Evolutionary conservation across 2,797 vertebrate genomes (phyloP).

Genomic region (Rhinella marina): DNA sequence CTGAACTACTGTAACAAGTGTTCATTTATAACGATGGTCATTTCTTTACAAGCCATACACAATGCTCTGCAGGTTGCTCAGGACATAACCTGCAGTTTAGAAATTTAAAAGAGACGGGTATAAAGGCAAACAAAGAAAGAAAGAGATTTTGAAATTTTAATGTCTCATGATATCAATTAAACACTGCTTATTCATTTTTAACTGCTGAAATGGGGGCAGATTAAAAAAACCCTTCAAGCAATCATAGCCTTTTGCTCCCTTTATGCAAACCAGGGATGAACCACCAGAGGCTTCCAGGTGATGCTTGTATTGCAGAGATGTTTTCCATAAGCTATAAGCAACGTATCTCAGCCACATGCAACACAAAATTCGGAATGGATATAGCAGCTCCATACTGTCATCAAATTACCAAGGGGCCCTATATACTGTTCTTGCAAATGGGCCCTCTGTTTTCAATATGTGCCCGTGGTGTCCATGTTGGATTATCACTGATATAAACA

Average conservation of each 20-base stretch:
- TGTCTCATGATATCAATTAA: constrained; percentile 99
- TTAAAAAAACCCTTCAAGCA: constrained; percentile 62
- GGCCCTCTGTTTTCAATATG: neutral
- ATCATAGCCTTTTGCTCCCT: neutral
- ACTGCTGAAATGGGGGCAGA: neutral
- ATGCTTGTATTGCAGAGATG: neutral
- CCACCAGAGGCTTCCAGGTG: neutral
- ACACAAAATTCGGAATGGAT: neutral
- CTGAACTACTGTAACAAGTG: neutral
- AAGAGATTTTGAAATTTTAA: constrained; percentile 93
- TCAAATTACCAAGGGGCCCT: neutral
- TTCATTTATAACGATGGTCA: neutral
- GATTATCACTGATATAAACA: neutral
- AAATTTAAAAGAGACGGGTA: constrained; percentile 75
- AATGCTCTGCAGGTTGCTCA: neutral
- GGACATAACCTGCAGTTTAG: neutral
- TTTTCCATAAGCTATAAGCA: neutral
- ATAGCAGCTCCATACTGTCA: too few relatives aligned
- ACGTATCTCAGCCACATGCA: neutral
- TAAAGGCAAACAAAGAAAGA: constrained; percentile 79
- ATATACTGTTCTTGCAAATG: neutral
- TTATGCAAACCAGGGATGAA: neutral
- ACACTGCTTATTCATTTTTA: constrained; percentile 74
- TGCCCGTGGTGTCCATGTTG: neutral
- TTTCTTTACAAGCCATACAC: neutral